Conservation (phyloP, 2,113 vertebrate species). For the Nesoenas mayeri region DNA sequence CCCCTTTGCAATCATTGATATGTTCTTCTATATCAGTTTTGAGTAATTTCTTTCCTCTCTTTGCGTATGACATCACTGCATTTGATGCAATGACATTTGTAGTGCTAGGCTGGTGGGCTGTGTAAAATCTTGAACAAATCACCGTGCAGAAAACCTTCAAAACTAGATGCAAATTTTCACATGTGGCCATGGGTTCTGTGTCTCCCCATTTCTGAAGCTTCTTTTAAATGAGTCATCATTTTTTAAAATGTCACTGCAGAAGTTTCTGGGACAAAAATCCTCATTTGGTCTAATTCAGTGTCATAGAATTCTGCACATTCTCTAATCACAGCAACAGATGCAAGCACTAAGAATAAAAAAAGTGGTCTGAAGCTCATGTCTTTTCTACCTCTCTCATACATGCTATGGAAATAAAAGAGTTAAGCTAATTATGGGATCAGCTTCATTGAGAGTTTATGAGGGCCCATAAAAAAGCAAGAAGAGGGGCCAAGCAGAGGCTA, state of each 20-base stretch:
- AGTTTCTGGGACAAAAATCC: background rate
- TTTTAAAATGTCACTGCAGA: background rate
- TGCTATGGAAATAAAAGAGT: background rate
- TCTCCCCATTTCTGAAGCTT: background rate
- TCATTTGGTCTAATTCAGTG: background rate
- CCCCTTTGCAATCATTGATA: background rate
- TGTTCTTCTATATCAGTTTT: background rate
- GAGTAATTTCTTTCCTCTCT: background rate
- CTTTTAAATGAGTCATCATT: background rate
- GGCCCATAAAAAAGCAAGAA: background rate
- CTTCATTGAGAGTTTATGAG: background rate
- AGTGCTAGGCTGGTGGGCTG: fast-evolving
- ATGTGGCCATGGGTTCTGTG: fast-evolving
- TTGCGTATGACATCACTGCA: fast-evolving
- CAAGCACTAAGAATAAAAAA: background rate
- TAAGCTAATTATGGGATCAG: background rate
- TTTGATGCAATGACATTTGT: background rate
- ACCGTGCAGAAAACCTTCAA: fast-evolving
- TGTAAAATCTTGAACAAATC: background rate
- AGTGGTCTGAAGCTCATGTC: background rate
- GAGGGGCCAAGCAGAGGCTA: background rate
- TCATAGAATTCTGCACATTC: background rate
- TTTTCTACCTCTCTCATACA: background rate
- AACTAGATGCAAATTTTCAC: background rate
- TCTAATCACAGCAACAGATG: fast-evolving